These are phyloP conservation scores for Cossypha polioptera DNA, from an alignment of 2,797 vertebrate genomes.

Conservation along the genomic window DNA sequence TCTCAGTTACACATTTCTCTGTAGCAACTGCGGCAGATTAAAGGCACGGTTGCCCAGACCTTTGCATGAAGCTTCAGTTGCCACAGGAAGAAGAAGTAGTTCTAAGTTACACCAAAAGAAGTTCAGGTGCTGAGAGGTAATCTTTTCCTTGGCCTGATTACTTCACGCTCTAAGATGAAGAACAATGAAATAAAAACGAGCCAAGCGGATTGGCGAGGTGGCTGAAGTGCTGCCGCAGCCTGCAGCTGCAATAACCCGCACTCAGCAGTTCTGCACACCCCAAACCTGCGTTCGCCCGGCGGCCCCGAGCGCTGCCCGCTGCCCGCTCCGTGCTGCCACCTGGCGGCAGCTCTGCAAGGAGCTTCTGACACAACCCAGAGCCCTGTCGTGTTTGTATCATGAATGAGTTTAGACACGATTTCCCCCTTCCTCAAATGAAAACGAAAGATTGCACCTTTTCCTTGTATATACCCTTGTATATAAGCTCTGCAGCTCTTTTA, in stretches of 20 bases:
- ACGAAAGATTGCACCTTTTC: background rate
- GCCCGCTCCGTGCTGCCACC: too few relatives aligned
- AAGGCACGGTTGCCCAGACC: background rate
- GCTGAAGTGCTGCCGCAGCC: too few relatives aligned
- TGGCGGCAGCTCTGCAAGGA: background rate
- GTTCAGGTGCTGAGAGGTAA: accelerated
- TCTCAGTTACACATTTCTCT: background rate
- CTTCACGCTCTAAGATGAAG: background rate
- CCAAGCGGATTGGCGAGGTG: accelerated
- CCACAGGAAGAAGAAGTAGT: background rate
- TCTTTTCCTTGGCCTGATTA: background rate
- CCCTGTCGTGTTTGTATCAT: background rate
- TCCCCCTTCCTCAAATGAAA: background rate
- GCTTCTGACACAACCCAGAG: background rate
- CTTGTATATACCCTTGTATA: too few relatives aligned
- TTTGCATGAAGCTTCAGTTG: background rate
- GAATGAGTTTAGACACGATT: background rate
- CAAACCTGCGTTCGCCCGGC: accelerated
- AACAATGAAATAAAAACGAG: accelerated
- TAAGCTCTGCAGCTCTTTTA: background rate
- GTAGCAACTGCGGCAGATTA: background rate
- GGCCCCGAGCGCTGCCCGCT: too few relatives aligned
- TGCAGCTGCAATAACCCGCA: too few relatives aligned
- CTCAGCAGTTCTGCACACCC: too few relatives aligned
- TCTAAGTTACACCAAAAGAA: background rate